Evolutionary conservation across 1,140 invertebrate species (phyloP), one percentile per base, ranked within the genome.

Genomic region (Adelges cooleyi): DNA sequence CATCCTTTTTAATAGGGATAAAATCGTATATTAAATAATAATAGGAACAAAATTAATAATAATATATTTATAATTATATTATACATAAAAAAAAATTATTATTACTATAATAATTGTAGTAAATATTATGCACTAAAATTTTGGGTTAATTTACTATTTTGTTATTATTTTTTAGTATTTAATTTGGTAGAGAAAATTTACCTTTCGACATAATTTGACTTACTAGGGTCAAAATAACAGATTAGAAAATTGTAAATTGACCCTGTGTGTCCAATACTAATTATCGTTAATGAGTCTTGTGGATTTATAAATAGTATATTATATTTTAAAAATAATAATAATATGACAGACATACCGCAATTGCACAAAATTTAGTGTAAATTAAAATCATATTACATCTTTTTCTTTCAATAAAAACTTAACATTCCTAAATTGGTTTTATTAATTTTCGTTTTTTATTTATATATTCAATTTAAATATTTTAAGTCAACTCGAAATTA

Each of bases 181-280:
- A 29, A 62, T 48, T 62, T 62, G 42, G 56, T 62, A 48, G 17
- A 33, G 29, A 11, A 33, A 33, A 59, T 59, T 13, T 9, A 59
- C 23, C 17, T 20, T 59, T 5, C 44, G 23, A 29, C 3, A 17
- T 59, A 44, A 27, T 18, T n/a, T 42, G 40, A 42, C 18, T 18
- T 22, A 40, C 3, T 15, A 48, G 56, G 56, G 27, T 46, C 42
- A 33, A 62, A 48, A 48, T 33, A 48, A 29, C 42, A 46, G 42
- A 46, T 27, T 42, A 46, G 42, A 44, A 48, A 56, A 54, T 27
- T 46, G 27, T 33, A 33, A 62, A 48, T 62, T 29, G 44, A 62
- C 42, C 56, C 56, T 62, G 56, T 62, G n/a, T 59, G 25, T 62
- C 56, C 56, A 46, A 33, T 22, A 48, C 40, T 46, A 62, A 29